These are phyloP conservation scores for Tenthredo distinguenda DNA, from an alignment of 2,888 invertebrate species.

Conservation along the genomic window DNA sequence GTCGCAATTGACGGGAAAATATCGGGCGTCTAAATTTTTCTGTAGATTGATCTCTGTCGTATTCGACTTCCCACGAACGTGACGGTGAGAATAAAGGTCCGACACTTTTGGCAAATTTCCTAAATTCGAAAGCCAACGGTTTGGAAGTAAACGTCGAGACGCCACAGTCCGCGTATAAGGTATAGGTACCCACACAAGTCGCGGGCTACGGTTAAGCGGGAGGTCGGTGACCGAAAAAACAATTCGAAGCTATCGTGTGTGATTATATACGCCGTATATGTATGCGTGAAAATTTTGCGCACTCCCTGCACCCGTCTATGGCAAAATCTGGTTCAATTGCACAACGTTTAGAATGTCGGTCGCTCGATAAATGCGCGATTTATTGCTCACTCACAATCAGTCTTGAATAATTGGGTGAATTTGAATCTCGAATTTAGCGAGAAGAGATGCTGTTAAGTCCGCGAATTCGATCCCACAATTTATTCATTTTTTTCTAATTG, in stretches of 20 bases:
- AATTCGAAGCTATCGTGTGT: conserved; percentile 27
- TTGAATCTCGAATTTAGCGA: not conserved
- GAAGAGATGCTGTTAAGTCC: not conserved
- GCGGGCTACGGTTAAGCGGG: conserved; percentile 12
- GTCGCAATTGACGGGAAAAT: not conserved
- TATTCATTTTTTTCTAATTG: not conserved
- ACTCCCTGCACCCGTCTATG: conserved; percentile 12
- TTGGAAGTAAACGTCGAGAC: conserved; percentile 10
- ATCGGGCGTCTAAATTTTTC: not conserved
- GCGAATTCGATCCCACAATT: not conserved
- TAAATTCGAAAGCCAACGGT: conserved; percentile 37
- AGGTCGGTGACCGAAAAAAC: conserved; percentile 49
- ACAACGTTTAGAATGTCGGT: conserved; percentile 28
- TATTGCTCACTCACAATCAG: not conserved
- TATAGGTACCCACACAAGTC: conserved; percentile 24
- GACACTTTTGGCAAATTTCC: not conserved
- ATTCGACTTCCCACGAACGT: not conserved
- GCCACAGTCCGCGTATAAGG: not conserved
- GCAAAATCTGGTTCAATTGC: conserved; percentile 22
- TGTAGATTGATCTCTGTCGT: not conserved
- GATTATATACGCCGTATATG: not conserved
- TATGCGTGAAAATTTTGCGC: conserved; percentile 23
- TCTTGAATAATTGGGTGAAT: not conserved
- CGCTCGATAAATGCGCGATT: conserved; percentile 13
- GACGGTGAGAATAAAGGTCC: not conserved